Conservation (phyloP, 1,140 invertebrate species). For the Stegodyphus dumicola region DNA sequence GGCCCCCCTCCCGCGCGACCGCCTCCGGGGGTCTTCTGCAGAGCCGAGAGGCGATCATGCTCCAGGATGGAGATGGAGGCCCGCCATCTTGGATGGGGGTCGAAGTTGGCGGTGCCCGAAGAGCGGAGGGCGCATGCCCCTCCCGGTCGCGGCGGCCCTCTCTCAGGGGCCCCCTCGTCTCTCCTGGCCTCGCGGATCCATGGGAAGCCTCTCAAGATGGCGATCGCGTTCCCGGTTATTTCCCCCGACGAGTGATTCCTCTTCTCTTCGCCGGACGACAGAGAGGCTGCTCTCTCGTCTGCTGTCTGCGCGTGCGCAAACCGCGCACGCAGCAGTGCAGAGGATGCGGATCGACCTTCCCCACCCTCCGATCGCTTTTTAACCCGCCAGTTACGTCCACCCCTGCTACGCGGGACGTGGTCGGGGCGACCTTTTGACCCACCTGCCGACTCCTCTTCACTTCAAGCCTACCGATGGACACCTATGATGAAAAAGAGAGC, state of each 20-base stretch:
- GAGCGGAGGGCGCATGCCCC: slow-evolving; percentile 52
- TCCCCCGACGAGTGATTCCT: slow-evolving; percentile 28
- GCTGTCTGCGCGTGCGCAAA: slow-evolving; percentile 7
- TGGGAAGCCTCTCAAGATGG: slow-evolving; percentile 33
- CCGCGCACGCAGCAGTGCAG: slow-evolving; percentile 37
- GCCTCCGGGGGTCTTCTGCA: slow-evolving; percentile 40
- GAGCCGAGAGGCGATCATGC: slow-evolving; percentile 42
- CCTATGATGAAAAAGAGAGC: no score
- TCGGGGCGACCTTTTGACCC: slow-evolving; percentile 53
- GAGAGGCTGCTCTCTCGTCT: slow-evolving; percentile 10
- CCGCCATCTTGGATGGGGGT: slow-evolving; percentile 54
- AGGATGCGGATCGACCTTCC: slow-evolving; percentile 52
- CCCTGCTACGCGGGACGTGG: slow-evolving; percentile 43
- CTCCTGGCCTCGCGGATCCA: slow-evolving; percentile 45
- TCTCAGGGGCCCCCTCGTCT: slow-evolving; percentile 47
- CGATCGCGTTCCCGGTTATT: slow-evolving; percentile 33
- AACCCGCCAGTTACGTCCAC: slow-evolving; percentile 15
- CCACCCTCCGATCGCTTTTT: slow-evolving; percentile 5
- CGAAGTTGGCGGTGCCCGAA: slow-evolving; percentile 35
- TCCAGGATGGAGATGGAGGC: slow-evolving; percentile 24
- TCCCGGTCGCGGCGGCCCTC: slow-evolving; percentile 29
- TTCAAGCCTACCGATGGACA: background rate
- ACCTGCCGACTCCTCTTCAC: slow-evolving; percentile 13
- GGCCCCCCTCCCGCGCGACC: slow-evolving; percentile 53
- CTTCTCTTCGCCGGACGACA: slow-evolving; percentile 24